Percentiles rank a stretch among this genome's conserved stretches.
Evolutionary conservation across 1,140 invertebrate species (phyloP).

Genomic region (Heliothis subflexa): DNA sequence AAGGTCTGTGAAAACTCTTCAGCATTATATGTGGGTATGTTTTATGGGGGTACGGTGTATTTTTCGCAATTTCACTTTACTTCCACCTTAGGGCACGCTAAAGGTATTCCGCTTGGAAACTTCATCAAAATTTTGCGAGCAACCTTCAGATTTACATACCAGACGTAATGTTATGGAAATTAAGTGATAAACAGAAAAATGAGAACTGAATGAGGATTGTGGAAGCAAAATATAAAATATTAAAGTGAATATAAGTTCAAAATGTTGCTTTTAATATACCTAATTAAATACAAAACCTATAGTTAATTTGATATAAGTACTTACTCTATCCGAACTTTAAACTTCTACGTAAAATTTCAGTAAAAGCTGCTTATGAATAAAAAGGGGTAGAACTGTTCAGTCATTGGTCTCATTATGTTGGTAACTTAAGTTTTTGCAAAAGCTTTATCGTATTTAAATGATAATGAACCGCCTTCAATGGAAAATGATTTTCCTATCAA

Average conservation of each 20-base stretch:
- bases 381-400: too few relatives aligned
- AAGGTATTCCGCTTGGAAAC: slow-evolving; percentile 4
- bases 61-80: slow-evolving; percentile 40
- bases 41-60: slow-evolving; percentile 14
- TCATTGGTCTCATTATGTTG: too few relatives aligned
- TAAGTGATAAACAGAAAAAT: slow-evolving; percentile 2
- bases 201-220: too few relatives aligned
- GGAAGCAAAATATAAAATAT: too few relatives aligned
- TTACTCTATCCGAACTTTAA: too few relatives aligned
- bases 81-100: slow-evolving; percentile 23
- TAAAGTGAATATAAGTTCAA: too few relatives aligned
- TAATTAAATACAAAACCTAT: too few relatives aligned
- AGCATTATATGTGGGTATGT: slow-evolving; percentile 19
- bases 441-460: background rate
- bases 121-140: slow-evolving; percentile 2
- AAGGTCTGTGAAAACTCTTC: slow-evolving; percentile 9
- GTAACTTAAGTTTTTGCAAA: background rate
- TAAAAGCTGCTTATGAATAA: too few relatives aligned
- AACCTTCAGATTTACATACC: background rate
- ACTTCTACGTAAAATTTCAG: too few relatives aligned
- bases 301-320: too few relatives aligned
- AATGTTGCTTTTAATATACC: background rate
- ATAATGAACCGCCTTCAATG: too few relatives aligned
- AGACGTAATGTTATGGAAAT: background rate
- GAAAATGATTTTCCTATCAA: too few relatives aligned